These are phyloP conservation scores for Bombus haemorrhoidalis DNA, from an alignment of 1,140 invertebrate genomes.

Conservation along the genomic window DNA sequence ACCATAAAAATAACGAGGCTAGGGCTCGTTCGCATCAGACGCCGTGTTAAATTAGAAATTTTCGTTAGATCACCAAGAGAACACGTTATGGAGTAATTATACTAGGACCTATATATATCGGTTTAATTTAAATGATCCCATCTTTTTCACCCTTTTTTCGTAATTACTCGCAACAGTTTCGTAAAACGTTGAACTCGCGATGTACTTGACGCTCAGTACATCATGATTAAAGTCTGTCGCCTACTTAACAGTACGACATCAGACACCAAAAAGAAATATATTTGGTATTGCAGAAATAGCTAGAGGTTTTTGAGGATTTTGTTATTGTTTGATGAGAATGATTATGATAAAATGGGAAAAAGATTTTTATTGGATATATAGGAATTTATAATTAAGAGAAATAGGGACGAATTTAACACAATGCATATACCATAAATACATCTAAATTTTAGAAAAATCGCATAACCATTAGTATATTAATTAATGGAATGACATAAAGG, in stretches of 20 bases:
- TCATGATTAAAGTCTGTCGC: neutral
- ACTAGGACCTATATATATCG: neutral
- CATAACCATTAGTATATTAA: neutral
- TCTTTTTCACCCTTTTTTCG: neutral
- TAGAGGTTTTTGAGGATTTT: neutral
- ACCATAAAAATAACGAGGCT: constrained; percentile 38
- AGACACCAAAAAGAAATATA: neutral
- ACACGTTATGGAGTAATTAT: constrained; percentile 13
- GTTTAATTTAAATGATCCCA: constrained; percentile 29
- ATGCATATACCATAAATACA: neutral
- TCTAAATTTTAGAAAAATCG: neutral
- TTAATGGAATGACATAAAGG: neutral
- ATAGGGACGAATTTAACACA: neutral
- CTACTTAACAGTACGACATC: neutral
- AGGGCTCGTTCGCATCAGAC: neutral
- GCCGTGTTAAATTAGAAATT: constrained; percentile 19
- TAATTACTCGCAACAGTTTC: constrained; percentile 28
- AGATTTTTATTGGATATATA: neutral
- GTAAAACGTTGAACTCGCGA: neutral
- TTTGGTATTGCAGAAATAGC: neutral
- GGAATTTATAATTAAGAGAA: neutral
- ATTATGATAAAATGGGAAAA: neutral
- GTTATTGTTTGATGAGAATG: neutral
- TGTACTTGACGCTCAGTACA: neutral
- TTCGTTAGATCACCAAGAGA: neutral